These are phyloP conservation scores for Epinephelus awoara DNA, from an alignment of 2,797 vertebrate species.

Conservation along the genomic window DNA sequence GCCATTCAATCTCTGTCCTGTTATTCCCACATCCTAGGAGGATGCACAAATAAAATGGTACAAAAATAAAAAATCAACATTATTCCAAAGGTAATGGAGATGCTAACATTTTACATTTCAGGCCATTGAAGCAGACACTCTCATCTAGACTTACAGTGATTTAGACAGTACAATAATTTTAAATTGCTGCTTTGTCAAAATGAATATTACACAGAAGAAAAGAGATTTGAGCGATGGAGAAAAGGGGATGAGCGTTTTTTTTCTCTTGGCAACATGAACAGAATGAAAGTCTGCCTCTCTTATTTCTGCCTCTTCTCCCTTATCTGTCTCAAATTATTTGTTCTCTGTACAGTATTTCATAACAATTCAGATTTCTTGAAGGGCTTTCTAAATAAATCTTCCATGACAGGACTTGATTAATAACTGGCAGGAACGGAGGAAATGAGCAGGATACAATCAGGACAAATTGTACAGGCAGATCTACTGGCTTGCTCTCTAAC, in stretches of 20 bases:
- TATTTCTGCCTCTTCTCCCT: slow-evolving; percentile 25
- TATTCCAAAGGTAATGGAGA: slow-evolving; percentile 45
- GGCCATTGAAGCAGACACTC: slow-evolving; percentile 6
- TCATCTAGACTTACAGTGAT: slow-evolving; percentile 39
- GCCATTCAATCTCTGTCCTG: slow-evolving; percentile 49
- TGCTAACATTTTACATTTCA: slow-evolving; percentile 28
- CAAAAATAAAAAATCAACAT: slow-evolving; percentile 55
- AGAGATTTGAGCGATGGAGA: slow-evolving; percentile 18
- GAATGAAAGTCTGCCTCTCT: slow-evolving; percentile 33
- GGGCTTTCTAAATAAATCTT: slow-evolving; percentile 39
- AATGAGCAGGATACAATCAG: slow-evolving; percentile 39
- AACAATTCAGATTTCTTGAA: slow-evolving; percentile 33
- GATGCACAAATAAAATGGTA: slow-evolving; percentile 29
- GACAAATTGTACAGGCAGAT: slow-evolving; percentile 59
- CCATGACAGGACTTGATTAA: slow-evolving; percentile 30
- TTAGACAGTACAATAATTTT: slow-evolving; percentile 23
- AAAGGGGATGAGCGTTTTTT: background rate
- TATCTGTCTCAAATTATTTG: slow-evolving; percentile 49
- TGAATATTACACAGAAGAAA: slow-evolving; percentile 35
- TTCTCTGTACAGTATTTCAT: slow-evolving; percentile 41
- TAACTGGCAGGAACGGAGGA: slow-evolving; percentile 50
- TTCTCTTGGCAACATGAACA: slow-evolving; percentile 32
- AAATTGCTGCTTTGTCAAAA: slow-evolving; percentile 45
- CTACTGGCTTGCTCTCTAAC: slow-evolving; percentile 40
- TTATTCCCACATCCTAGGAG: slow-evolving; percentile 46